Base-by-base conservation (phyloP, 92 coral and sea anemone species). In the Epizoanthus scotinus region DNA sequence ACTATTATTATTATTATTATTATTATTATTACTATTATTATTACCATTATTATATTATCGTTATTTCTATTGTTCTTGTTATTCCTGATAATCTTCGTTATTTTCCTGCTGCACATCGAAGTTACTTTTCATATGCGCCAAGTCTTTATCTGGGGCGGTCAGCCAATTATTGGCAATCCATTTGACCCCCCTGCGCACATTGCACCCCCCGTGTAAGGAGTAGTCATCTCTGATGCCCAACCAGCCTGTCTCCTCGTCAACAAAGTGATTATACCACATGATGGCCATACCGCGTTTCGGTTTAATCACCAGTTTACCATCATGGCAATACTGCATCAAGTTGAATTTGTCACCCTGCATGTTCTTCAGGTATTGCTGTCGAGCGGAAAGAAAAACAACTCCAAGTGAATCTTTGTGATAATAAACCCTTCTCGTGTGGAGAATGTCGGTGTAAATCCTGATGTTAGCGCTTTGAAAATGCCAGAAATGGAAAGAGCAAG, bases 81-180 rank as follows among this genome's bases (percentile, higher is more conserved):
- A 47, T 47, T 47, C 15, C 14, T 47, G 52, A 47, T 47, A 15
- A 47, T 47, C 52, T 24, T 62, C 44, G 6, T 79, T 73, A 40
- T 62, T 29, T 55, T 38, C 79, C 21, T 78, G 42, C 19, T 74
- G 20, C 26, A 44, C 84, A 19, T 85, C 89, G 77, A 91, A 91
- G 47, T 62, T 78, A 78, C 91, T 92, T 71, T 82, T 53, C 60
- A 84, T 28, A 61, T 87, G 88, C 34, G 88, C 83, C 25, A 82
- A 84, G 14, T 86, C 63, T 28, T 60, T 64, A 67, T 92, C 97
- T 12, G 90, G 94, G 44, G 97, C 97, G 9, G 94, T 87, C 22
- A 92, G 78, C 97, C 97, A 92, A 72, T 92, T 92, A 67, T 92
- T 92, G 6, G 97, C 97, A 18, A 92, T 83, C 97, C 97, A 92